These are phyloP conservation scores for Gyrodactylus salaris DNA, from an alignment of 1,140 invertebrate genomes.

Conservation along the genomic window DNA sequence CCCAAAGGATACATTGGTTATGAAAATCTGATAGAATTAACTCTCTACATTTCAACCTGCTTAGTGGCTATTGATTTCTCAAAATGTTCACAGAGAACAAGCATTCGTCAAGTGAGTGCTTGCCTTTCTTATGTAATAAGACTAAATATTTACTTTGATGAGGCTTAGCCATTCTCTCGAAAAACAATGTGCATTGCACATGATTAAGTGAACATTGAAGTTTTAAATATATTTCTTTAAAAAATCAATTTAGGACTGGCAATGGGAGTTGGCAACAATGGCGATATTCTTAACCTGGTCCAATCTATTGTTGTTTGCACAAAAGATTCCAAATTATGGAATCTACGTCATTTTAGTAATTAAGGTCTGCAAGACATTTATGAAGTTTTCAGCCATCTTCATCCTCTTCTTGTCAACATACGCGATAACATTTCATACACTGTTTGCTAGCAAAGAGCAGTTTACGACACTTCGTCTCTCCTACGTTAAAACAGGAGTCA, in stretches of 20 bases:
- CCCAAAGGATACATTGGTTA: neutral
- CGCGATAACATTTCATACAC: conserved; percentile 6
- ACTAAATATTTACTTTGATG: too few relatives aligned
- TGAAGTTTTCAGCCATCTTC: conserved; percentile 8
- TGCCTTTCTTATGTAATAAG: neutral
- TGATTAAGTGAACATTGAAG: too few relatives aligned
- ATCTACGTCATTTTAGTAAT: conserved; percentile 8
- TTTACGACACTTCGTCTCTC: conserved; percentile 14
- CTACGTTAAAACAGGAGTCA: conserved; percentile 11
- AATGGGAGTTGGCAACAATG: conserved; percentile 8
- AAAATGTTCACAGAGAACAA: neutral
- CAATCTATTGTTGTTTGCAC: conserved; percentile 6
- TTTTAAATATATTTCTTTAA: neutral
- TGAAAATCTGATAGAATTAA: neutral
- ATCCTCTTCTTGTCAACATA: conserved; percentile 6
- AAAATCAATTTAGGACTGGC: conserved; percentile 5
- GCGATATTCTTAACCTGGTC: conserved; percentile 7
- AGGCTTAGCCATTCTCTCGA: too few relatives aligned
- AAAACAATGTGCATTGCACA: too few relatives aligned
- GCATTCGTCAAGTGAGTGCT: neutral
- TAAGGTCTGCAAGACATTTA: conserved; percentile 3
- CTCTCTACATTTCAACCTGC: neutral
- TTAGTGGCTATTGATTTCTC: neutral
- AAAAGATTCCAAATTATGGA: conserved; percentile 8
- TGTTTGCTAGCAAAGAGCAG: conserved; percentile 12